Conservation (phyloP, 2,113 vertebrate genomes). For the Heterocephalus glaber region DNA sequence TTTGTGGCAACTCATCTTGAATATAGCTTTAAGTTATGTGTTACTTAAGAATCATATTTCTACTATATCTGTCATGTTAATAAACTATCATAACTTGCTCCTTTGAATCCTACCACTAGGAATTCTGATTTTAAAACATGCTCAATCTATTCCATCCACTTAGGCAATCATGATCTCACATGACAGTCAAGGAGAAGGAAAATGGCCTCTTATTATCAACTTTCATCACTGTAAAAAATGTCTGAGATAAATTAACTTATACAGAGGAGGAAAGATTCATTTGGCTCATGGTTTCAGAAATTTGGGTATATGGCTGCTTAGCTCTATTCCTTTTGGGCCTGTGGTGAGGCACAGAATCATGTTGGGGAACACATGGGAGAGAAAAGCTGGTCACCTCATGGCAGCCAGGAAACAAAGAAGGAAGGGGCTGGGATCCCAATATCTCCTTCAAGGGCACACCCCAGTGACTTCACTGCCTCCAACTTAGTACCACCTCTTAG, state of each 20-base stretch:
- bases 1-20: not conserved
- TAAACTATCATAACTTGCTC: not conserved
- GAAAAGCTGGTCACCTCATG: not conserved
- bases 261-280: not conserved
- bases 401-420: not conserved
- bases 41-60: not conserved
- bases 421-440: too few species aligned
- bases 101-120: not conserved
- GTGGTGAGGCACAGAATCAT: not conserved
- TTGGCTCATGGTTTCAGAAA: not conserved
- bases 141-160: not conserved
- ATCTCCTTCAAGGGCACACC: not conserved
- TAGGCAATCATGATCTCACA: not conserved
- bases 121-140: constrained; percentile 2
- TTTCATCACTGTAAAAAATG: not conserved
- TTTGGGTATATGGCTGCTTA: not conserved
- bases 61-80: not conserved
- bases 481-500: not conserved
- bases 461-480: not conserved
- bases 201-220: not conserved
- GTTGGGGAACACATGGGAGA: not conserved
- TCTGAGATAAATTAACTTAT: not conserved
- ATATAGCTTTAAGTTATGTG: not conserved
- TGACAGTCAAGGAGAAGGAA: not conserved
- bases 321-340: not conserved